phyloP scores from a whole-genome alignment of 1,140 invertebrate genomes.

The Ridgeia piscesae region DNA sequence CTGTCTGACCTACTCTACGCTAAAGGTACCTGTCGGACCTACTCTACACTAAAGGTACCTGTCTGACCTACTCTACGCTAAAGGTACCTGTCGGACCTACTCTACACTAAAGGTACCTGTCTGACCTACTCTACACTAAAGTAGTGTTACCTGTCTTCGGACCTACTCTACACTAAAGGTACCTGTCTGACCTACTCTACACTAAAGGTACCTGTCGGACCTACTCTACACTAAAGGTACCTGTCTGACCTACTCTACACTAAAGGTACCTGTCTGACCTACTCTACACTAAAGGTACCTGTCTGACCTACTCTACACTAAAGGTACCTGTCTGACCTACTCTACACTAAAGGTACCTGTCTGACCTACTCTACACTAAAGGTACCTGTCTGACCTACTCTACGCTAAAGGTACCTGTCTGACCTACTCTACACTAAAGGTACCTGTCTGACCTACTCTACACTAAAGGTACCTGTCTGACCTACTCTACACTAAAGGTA shows the following conservation, averaged over 20 bases:
- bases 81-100: not conserved
- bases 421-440: conserved; percentile 53
- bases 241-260: conserved; percentile 50
- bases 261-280: conserved; percentile 50
- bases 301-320: conserved; percentile 50
- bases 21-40: not conserved
- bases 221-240: too few species aligned
- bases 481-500: conserved; percentile 50
- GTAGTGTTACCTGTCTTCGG: not conserved
- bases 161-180: too few species aligned
- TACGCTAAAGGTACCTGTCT: conserved; percentile 48
- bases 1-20: too few species aligned
- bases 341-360: conserved; percentile 49
- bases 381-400: conserved; percentile 48
- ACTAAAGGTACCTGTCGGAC: not conserved
- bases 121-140: too few species aligned
- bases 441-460: conserved; percentile 49
- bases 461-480: conserved; percentile 51
- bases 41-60: too few species aligned
- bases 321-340: conserved; percentile 48
- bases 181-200: too few species aligned
- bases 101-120: too few species aligned
- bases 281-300: conserved; percentile 49
- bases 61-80: too few species aligned
- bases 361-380: conserved; percentile 52